Conservation (phyloP, 2,113 vertebrate species). For the Ginglymostoma cirratum region DNA sequence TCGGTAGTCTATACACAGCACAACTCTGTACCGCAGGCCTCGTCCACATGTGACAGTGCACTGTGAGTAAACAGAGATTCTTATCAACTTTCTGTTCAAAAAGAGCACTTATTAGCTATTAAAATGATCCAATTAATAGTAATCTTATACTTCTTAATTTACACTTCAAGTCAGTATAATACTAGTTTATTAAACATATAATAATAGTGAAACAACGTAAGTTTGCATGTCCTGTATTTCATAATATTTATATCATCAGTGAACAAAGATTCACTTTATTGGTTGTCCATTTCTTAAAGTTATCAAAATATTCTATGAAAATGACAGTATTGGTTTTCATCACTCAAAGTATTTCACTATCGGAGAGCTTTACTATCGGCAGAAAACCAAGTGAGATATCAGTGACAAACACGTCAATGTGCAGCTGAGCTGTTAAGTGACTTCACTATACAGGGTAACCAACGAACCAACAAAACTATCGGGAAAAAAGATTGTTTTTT, state of each 20-base stretch:
- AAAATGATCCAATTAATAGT: background rate
- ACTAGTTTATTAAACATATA: background rate
- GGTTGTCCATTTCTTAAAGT: background rate
- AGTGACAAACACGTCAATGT: background rate
- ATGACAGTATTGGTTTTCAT: background rate
- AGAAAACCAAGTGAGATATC: background rate
- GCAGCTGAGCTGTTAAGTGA: background rate
- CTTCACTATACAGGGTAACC: background rate
- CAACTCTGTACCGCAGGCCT: constrained; percentile 81
- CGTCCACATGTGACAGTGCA: constrained; percentile 86
- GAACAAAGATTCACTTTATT: background rate
- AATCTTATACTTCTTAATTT: background rate
- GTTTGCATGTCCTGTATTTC: background rate
- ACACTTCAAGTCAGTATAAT: background rate
- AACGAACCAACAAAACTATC: background rate
- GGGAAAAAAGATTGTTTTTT: no score
- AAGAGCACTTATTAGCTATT: background rate
- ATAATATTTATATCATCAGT: background rate
- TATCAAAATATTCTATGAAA: background rate
- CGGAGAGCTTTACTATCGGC: background rate
- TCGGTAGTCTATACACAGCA: constrained; percentile 78
- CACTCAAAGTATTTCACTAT: background rate
- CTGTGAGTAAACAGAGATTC: constrained; percentile 49
- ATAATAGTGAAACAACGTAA: background rate
- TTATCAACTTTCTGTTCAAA: background rate